A percentile compares a stretch with the other conserved stretches of the same genome.
Conservation (phyloP, 2,888 invertebrate species). For the Gastracanthus pulcherrimus region DNA sequence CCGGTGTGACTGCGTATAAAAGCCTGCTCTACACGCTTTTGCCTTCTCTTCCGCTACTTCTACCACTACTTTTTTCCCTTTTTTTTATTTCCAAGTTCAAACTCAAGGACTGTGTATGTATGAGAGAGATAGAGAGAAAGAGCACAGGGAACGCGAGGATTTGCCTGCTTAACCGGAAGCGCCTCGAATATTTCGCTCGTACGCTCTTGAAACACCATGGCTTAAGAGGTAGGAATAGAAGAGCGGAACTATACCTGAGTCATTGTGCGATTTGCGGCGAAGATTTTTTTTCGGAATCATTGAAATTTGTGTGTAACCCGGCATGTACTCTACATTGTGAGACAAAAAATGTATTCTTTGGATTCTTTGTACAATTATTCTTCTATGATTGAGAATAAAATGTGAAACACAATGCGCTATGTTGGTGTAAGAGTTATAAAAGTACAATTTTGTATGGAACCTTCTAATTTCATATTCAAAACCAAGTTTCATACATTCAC, state of each 20-base stretch:
- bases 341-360: too few species aligned
- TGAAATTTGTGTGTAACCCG: too few species aligned
- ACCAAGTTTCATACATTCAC: too few species aligned
- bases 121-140: too few species aligned
- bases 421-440: too few species aligned
- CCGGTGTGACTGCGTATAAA: background rate
- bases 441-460: too few species aligned
- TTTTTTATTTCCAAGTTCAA: slow-evolving; percentile 31
- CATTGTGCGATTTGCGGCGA: background rate
- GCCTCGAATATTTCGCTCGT: slow-evolving; percentile 8
- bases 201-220: background rate
- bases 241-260: background rate
- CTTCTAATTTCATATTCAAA: too few species aligned
- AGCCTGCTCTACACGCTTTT: background rate
- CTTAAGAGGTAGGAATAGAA: background rate
- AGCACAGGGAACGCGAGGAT: background rate
- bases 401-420: too few species aligned
- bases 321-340: too few species aligned
- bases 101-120: slow-evolving; percentile 18
- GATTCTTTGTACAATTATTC: too few species aligned
- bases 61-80: background rate
- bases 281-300: background rate
- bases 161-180: slow-evolving; percentile 25
- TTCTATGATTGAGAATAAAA: too few species aligned
- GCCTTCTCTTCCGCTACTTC: background rate